Base-by-base conservation (phyloP, 2,888 invertebrate species). In the Leptogaster cylindrica region DNA sequence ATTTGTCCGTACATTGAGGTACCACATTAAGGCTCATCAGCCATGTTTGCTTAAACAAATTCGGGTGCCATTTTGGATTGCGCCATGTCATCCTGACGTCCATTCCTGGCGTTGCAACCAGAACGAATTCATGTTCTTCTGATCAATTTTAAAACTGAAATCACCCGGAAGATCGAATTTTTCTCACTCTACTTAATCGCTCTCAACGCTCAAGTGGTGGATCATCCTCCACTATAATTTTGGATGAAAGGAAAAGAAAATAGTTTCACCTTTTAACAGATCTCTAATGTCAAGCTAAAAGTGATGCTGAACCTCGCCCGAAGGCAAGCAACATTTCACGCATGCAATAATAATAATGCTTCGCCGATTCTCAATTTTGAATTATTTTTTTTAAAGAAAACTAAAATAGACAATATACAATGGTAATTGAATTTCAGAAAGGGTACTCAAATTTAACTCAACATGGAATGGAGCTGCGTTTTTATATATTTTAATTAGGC, bases 41-140 rank as follows among this genome's bases (percentile, higher is more conserved):
- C 52, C 52, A 33, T 52, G 52, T 33, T 33, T 20, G 12, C 33
- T 31, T 33, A 52, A 52, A 52, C 33, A 52, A 52, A 52, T 33
- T 52, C 52, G 52, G 52, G 14, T 52, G 52, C 52, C 20, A 31
- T 10, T 52, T 20, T 20, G 20, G 7, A 16, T 31, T 12, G 2
- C 27, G 52, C 52, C 33, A 33, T 33, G 18, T 52, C 52, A 52
- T 16, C 18, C 14, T 18, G 31, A 52, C 52, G 52, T 33, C 52
- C 33, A 8, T 16, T 8, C 52, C 12, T 36, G 10, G 10, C 6
- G 31, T 31, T 10, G 7, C n/a, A 36, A 36, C 12, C 36, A 36
- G n/a, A 10, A 12, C 36, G 14, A 3, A 36, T 36, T 36, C 36
- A 36, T 10, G 36, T 12, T 14, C n/a, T 14, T 36, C 36, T 36